Evolutionary conservation across 2,797 vertebrate species (phyloP).

Genomic region (Danio kyathit): DNA sequence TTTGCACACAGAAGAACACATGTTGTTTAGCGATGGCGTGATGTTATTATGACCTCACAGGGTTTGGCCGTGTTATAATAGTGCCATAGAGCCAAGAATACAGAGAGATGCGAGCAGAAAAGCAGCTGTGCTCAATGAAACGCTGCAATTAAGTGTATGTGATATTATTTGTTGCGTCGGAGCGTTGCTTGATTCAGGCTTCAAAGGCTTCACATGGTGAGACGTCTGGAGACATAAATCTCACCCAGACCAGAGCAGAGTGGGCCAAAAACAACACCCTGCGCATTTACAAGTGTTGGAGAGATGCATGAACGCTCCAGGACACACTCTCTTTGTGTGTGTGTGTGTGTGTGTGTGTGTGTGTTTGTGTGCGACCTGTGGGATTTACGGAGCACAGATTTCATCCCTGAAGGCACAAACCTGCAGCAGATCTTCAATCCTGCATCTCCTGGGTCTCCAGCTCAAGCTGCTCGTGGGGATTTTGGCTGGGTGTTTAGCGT

Average conservation of each 20-base stretch:
- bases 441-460: constrained; percentile 20
- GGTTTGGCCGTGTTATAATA: constrained; percentile 31
- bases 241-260: constrained; percentile 52
- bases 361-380: constrained; percentile 13
- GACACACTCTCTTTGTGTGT: constrained; percentile 18
- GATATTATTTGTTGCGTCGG: constrained; percentile 60
- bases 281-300: constrained; percentile 70
- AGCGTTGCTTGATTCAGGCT: constrained; percentile 47
- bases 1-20: constrained; percentile 24
- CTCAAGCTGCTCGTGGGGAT: constrained; percentile 14
- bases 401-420: constrained; percentile 23
- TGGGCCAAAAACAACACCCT: constrained; percentile 74
- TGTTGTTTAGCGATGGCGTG: constrained; percentile 37
- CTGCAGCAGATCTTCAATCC: constrained; percentile 27
- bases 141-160: constrained; percentile 57
- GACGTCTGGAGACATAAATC: constrained; percentile 67
- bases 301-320: constrained; percentile 64
- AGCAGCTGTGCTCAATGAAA: constrained; percentile 50
- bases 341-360: too few relatives aligned
- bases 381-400: constrained; percentile 40
- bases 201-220: constrained; percentile 54
- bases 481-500: neutral
- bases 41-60: constrained; percentile 50
- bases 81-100: constrained; percentile 4
- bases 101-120: constrained; percentile 29